Conservation (phyloP, 1,140 invertebrate species). For the Chrysomallon squamiferum region DNA sequence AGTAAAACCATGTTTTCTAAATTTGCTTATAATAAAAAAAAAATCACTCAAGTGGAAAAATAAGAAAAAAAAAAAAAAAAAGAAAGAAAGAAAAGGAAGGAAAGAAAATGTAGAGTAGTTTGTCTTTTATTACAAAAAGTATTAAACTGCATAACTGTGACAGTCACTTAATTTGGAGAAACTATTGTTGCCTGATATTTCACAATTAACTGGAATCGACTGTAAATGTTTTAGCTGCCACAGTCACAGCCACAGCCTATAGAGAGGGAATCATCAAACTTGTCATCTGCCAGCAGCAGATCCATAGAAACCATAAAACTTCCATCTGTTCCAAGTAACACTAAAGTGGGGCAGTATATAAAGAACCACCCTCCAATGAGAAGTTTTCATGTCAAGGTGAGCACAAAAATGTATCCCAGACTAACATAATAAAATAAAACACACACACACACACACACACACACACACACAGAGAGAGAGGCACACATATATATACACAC, state of each 20-base stretch:
- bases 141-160: no score
- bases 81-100: no score
- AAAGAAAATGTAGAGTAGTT: no score
- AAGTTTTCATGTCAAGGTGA: slow-evolving; percentile 15
- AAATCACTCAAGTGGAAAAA: no score
- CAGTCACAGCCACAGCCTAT: background rate
- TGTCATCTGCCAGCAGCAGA: slow-evolving; percentile 16
- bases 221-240: no score
- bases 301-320: slow-evolving; percentile 33
- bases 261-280: background rate
- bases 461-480: background rate
- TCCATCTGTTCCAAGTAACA: slow-evolving; percentile 16
- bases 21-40: no score
- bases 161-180: no score
- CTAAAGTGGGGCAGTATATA: slow-evolving; percentile 4
- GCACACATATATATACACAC: background rate
- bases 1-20: no score
- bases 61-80: no score
- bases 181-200: no score
- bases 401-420: background rate
- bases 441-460: background rate
- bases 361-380: slow-evolving; percentile 13
- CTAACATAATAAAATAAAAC: background rate
- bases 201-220: no score
- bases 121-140: no score